These are phyloP conservation scores for Brachionichthys hirsutus DNA, from an alignment of 2,113 vertebrate genomes.

Conservation along the genomic window DNA sequence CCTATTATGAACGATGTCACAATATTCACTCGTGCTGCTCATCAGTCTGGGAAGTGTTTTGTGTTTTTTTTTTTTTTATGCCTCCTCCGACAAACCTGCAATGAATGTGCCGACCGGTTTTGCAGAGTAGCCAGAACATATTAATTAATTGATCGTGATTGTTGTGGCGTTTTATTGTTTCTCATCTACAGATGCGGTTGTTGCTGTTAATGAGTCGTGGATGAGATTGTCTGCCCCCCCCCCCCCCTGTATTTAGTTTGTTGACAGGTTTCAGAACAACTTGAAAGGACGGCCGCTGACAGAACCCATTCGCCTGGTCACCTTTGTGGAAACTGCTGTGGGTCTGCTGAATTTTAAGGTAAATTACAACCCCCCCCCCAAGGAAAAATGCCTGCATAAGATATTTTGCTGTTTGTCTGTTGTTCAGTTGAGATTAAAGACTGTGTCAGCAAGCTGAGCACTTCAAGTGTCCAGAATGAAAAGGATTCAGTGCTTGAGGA, in stretches of 20 bases:
- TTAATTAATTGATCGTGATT: slow-evolving; percentile 43
- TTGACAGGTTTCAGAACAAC: slow-evolving; percentile 89
- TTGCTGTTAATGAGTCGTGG: slow-evolving; percentile 57
- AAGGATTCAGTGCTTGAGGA: slow-evolving; percentile 47
- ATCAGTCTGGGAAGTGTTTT: slow-evolving; percentile 6
- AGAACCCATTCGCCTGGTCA: slow-evolving; percentile 93
- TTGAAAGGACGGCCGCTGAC: slow-evolving; percentile 88
- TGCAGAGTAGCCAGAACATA: slow-evolving; percentile 3
- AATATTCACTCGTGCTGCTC: no score
- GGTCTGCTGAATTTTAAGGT: slow-evolving; percentile 99
- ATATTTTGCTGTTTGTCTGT: slow-evolving; percentile 54
- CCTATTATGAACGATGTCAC: not conserved
- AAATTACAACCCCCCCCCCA: slow-evolving; percentile 71
- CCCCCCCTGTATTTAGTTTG: slow-evolving; percentile 85
- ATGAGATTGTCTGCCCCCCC: slow-evolving; percentile 49
- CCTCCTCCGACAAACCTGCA: no score
- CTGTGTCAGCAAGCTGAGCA: slow-evolving; percentile 35
- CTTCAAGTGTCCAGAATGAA: slow-evolving; percentile 57
- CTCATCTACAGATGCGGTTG: slow-evolving; percentile 34
- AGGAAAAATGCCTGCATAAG: slow-evolving; percentile 63
- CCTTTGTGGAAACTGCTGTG: slow-evolving; percentile 97
- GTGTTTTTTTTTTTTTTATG: no score
- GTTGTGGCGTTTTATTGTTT: slow-evolving; percentile 41
- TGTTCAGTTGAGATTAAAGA: slow-evolving; percentile 67
- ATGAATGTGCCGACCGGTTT: slow-evolving; percentile 1